Base-by-base conservation (phyloP, 2,888 invertebrate genomes). In the Dinocampus coccinellae region DNA sequence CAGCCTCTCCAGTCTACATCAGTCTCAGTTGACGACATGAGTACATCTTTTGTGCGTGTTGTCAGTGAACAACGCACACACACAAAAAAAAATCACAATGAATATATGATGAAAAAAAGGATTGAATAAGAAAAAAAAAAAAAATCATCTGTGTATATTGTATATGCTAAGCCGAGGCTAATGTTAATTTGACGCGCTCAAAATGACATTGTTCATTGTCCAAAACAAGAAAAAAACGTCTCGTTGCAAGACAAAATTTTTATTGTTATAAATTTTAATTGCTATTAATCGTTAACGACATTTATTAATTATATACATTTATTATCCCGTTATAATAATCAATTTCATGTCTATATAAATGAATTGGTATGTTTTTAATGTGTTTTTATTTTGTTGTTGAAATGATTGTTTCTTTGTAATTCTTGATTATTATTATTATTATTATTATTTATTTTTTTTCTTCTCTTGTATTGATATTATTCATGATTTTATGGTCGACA, bases 21-120 rank as follows among this genome's bases (percentile, higher is more conserved):
- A 58, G 7, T 3, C 34, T 7, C 34, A 20, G 16, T 26, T 20
- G 55, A 55, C 26, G 26, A 13, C 52, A n/a, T 64, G 29, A 13
- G 24, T 22, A 26, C 47, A 64, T 47, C 62, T 62, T 39, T 29
- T 42, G 55, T 55, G 39, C 2, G n/a, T 3, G 4, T 39, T 39
- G 3, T 39, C n/a, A 39, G n/a, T 39, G 13, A 39, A 39, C n/a
- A 39, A 39, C 4, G n/a, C n/a, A 39, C 10, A 9, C 4, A 13
- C 29, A 47, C 60, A 61, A 68, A 52, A 68, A 68, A 60, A 20
- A n/a, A 65, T 29, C 34, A n/a, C n/a, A 36, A 11, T 4, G 13
- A 24, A 55, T 22, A 7, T 3, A 11, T 22, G 4, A 57, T n/a
- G 33, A 36, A 39, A 36, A 16, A 29, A 29, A 29, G 29, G 29